Conservation (phyloP, 2,888 invertebrate species). For the Sycophila texana region DNA sequence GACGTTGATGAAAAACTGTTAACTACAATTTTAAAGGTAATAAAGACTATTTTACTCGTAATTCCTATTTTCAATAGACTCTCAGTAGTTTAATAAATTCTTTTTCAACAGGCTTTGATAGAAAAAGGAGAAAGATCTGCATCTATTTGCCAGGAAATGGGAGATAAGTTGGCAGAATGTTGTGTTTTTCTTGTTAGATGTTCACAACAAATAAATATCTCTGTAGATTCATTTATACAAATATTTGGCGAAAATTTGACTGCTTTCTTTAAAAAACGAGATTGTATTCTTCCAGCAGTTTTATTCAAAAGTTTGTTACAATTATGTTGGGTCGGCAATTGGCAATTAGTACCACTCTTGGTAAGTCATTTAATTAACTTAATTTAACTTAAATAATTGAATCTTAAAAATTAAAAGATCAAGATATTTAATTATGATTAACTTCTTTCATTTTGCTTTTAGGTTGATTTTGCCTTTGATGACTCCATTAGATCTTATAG, state of each 20-base stretch:
- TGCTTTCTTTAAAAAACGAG: conserved; percentile 81
- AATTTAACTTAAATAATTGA: neutral
- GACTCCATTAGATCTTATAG: conserved; percentile 81
- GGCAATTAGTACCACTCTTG: conserved; percentile 79
- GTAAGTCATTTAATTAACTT: conserved; percentile 69
- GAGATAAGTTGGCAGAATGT: conserved; percentile 81
- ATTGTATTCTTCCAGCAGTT: conserved; percentile 81
- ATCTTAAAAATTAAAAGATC: neutral
- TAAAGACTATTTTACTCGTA: neutral
- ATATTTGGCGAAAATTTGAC: conserved; percentile 78
- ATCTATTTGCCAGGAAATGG: conserved; percentile 82
- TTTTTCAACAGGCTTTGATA: conserved; percentile 76
- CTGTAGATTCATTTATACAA: conserved; percentile 74
- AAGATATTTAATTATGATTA: too few relatives aligned
- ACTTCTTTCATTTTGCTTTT: conserved; percentile 20
- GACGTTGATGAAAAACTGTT: conserved; percentile 78
- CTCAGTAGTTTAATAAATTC: neutral
- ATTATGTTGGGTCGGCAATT: conserved; percentile 82
- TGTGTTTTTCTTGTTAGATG: conserved; percentile 82
- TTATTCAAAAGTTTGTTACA: conserved; percentile 82
- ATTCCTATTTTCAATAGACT: neutral
- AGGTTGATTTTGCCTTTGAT: conserved; percentile 79
- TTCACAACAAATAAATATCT: conserved; percentile 76
- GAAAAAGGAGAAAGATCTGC: conserved; percentile 82
- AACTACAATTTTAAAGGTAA: conserved; percentile 75